Base-by-base conservation (phyloP, 2,888 invertebrate genomes). In the Hirtodrosophila duncani region DNA sequence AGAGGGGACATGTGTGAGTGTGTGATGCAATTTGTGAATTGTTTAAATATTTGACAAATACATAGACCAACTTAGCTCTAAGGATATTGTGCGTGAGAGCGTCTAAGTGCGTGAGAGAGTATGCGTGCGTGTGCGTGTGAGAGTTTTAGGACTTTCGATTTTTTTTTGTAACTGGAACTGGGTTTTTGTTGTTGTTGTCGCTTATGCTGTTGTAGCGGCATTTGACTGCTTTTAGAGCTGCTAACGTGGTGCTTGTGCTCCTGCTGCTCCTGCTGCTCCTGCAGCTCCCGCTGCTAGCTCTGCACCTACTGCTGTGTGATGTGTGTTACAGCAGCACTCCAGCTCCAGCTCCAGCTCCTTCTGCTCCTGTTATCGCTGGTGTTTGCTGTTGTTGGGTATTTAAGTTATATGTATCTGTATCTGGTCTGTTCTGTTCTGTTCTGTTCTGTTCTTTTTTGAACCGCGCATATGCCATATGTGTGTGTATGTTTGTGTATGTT, bases 81-180 rank as follows among this genome's bases (percentile, higher is more conserved):
- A 10, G 18, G 16, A 34, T 20, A 34, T 11, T 34, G 6, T 37
- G 10, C 24, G 16, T 7, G 9, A 6, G 36, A 24, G 48, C 0
- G 24, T 14, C 17, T 30, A 18, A 45, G 29, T 29, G 27, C 27
- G 36, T 44, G 8, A 7, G 21, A 16, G 33, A 13, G 36, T 29
- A 18, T 27, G 27, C 16, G 9, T 20, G 20, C 56, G 52, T 27
- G 37, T 48, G 45, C 49, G 41, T 49, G 49, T 51, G 77, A 36
- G 62, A 62, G 37, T 53, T 55, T 63, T 63, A 49, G 69, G 63
- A 72, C 72, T 72, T 72, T 72, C 72, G 72, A 72, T 72, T 72
- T 72, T 72, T 72, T 57, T 59, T 81, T n/a, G n/a, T n/a, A n/a
- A n/a, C n/a, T n/a, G n/a, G n/a, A 57, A 63, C 67, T 75, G 59